Evolutionary conservation across 2,888 invertebrate species (phyloP).

Genomic region (Limnephilus marmoratus): DNA sequence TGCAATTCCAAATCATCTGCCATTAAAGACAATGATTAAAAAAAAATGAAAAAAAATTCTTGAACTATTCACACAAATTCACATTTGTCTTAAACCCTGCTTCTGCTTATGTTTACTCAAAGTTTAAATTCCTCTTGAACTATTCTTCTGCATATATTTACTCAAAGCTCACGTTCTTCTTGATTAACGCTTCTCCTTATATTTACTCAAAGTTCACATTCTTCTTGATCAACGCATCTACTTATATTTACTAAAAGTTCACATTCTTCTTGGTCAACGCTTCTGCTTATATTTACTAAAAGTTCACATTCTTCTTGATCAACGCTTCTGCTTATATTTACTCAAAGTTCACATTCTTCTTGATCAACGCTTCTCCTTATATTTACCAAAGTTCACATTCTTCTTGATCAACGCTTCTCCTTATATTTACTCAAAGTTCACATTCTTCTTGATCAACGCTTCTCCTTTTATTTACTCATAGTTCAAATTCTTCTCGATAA

Average conservation of each 20-base stretch:
- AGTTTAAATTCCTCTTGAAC: not conserved
- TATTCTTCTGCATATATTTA: not conserved
- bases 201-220: not conserved
- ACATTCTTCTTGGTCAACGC: not conserved
- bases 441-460: not conserved
- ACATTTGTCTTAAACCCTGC: not conserved
- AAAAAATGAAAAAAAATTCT: too few species aligned
- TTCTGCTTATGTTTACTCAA: not conserved
- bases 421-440: too few species aligned
- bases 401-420: too few species aligned
- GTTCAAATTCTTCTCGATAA: too few species aligned
- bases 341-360: not conserved
- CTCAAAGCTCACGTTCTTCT: not conserved
- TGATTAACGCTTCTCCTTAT: not conserved
- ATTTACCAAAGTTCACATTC: too few species aligned
- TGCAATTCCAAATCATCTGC: not conserved
- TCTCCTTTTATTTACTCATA: too few species aligned
- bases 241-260: not conserved
- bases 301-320: not conserved
- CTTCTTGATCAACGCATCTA: not conserved
- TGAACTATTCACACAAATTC: too few species aligned
- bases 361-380: too few species aligned
- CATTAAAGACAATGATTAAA: not conserved
- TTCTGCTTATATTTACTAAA: not conserved
- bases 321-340: too few species aligned